phyloP scores from a whole-genome alignment of 2,113 vertebrate species.

The Elaphurus davidianus region DNA sequence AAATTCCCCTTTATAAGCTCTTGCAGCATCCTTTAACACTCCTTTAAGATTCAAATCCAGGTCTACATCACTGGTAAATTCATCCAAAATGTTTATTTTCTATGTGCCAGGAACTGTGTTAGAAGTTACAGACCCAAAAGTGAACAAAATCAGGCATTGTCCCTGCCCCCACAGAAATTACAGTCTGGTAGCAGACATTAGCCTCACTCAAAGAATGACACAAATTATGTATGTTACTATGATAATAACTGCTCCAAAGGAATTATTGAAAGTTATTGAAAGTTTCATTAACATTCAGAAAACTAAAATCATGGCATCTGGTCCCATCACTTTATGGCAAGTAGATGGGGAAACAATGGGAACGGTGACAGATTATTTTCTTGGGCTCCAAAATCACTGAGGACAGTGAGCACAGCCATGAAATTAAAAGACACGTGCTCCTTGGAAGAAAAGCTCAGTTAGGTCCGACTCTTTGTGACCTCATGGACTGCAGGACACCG shows the following conservation, averaged over 20 bases:
- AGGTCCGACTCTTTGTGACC: fast-evolving
- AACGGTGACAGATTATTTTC: neutral
- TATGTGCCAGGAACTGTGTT: neutral
- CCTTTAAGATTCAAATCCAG: neutral
- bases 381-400: neutral
- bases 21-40: neutral
- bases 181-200: neutral
- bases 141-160: neutral
- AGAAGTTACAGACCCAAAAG: neutral
- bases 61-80: neutral
- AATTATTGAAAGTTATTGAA: neutral
- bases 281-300: neutral
- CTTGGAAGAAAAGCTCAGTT: neutral
- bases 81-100: neutral
- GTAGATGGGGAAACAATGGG: neutral
- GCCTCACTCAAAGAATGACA: neutral
- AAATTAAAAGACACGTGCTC: neutral
- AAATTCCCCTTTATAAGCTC: neutral
- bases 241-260: neutral
- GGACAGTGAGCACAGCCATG: neutral
- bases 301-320: neutral
- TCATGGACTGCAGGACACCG: neutral
- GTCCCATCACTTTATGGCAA: neutral
- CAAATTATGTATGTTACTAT: neutral
- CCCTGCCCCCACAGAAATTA: neutral